phyloP scores from a whole-genome alignment of 2,113 vertebrate species.

The Myotis lucifugus region DNA sequence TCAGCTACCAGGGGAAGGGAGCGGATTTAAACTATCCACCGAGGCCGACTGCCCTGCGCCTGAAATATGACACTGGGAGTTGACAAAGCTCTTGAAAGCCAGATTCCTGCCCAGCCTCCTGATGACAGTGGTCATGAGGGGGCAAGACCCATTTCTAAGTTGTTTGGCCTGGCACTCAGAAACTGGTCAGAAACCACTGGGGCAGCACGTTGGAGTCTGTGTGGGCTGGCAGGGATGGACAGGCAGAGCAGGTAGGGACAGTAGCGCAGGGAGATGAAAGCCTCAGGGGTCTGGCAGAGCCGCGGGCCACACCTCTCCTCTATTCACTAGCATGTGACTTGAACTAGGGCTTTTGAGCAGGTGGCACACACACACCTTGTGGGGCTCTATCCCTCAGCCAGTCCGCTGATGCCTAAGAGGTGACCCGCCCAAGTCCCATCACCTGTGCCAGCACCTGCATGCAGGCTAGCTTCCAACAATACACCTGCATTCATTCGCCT shows the following conservation, averaged over 20 bases:
- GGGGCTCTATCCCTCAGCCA: not conserved
- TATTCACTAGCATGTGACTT: not conserved
- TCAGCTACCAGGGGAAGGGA: not conserved
- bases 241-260: not conserved
- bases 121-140: not conserved
- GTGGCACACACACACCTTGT: fast-evolving
- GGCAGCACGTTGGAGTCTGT: not conserved
- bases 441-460: not conserved
- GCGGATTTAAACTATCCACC: not conserved
- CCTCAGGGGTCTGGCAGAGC: not conserved
- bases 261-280: not conserved
- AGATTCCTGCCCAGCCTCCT: not conserved
- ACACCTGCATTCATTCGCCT: not conserved
- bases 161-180: not conserved
- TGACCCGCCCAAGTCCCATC: not conserved
- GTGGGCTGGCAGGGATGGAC: not conserved
- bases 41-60: not conserved
- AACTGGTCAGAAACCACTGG: not conserved
- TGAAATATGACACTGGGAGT: not conserved
- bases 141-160: not conserved
- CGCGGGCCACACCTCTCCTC: not conserved
- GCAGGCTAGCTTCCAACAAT: not conserved
- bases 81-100: not conserved
- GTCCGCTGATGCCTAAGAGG: not conserved
- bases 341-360: not conserved